Conservation (phyloP, 1,140 invertebrate species). For the Aphis craccivora region DNA sequence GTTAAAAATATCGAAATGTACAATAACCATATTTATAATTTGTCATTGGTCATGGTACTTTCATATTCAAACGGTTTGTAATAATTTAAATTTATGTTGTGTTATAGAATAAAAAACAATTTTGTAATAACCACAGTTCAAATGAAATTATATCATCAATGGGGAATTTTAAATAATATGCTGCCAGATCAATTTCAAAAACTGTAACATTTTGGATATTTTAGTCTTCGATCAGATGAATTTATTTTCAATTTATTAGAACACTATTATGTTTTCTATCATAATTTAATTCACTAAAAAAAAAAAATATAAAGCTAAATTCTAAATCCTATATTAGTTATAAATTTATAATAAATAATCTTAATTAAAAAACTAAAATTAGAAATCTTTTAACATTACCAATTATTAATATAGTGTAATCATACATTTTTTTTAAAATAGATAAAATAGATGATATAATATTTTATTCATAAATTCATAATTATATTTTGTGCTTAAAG, state of each 20-base stretch:
- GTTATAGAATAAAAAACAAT: not conserved
- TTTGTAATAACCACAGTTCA: not conserved
- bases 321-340: not conserved
- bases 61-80: not conserved
- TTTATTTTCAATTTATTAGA: not conserved
- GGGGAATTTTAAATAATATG: not conserved
- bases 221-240: not conserved
- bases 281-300: not conserved
- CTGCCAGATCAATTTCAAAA: not conserved
- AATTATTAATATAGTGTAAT: not conserved
- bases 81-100: not conserved
- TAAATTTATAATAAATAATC: not conserved
- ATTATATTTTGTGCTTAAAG: not conserved
- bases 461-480: not conserved
- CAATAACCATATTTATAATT: not conserved
- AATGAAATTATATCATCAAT: not conserved
- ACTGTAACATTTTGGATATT: not conserved
- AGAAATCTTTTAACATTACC: not conserved
- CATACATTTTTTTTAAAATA: not conserved
- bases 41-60: not conserved
- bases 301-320: conserved; percentile 3
- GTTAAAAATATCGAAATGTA: not conserved
- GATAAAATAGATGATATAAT: not conserved
- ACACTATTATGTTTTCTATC: not conserved
- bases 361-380: not conserved